These are phyloP conservation scores for Plagodis dolabraria DNA, from an alignment of 2,888 invertebrate genomes.

Conservation along the genomic window DNA sequence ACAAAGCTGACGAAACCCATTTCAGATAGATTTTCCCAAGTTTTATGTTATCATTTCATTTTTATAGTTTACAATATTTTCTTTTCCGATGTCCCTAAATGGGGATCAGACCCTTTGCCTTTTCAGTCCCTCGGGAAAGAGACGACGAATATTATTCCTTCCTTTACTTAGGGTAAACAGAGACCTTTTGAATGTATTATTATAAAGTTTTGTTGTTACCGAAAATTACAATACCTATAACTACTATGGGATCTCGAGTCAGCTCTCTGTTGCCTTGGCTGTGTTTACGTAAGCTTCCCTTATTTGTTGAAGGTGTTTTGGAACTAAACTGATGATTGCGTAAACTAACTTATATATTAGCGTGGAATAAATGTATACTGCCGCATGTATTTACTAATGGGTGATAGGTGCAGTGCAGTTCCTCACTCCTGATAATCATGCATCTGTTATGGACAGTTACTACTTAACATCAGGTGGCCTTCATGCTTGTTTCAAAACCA, in stretches of 20 bases:
- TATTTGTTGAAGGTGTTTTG: too few species aligned
- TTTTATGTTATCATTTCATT: slow-evolving; percentile 42
- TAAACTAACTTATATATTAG: too few species aligned
- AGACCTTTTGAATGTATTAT: slow-evolving; percentile 70
- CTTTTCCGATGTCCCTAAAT: slow-evolving; percentile 63
- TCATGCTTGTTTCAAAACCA: too few species aligned
- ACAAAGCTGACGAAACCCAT: slow-evolving; percentile 10
- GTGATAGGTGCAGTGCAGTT: too few species aligned
- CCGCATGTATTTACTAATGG: too few species aligned
- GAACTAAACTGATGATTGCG: too few species aligned
- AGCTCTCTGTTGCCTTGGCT: slow-evolving; percentile 46
- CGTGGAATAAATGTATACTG: too few species aligned
- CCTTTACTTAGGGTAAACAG: slow-evolving; percentile 60
- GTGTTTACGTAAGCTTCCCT: slow-evolving; percentile 31
- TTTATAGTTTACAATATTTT: slow-evolving; percentile 63
- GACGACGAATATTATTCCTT: slow-evolving; percentile 70
- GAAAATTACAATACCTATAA: slow-evolving; percentile 58
- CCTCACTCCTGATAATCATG: too few species aligned
- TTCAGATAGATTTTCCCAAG: slow-evolving; percentile 14
- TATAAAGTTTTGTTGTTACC: slow-evolving; percentile 71
- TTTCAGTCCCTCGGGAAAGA: slow-evolving; percentile 64
- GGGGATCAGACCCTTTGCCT: slow-evolving; percentile 71
- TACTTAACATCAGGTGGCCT: too few species aligned
- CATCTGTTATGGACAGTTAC: too few species aligned
- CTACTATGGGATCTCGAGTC: slow-evolving; percentile 49